Percentiles rank a stretch among this genome's conserved stretches.
Conservation (phyloP, 2,888 invertebrate genomes). For the Hypomecis atomaria region DNA sequence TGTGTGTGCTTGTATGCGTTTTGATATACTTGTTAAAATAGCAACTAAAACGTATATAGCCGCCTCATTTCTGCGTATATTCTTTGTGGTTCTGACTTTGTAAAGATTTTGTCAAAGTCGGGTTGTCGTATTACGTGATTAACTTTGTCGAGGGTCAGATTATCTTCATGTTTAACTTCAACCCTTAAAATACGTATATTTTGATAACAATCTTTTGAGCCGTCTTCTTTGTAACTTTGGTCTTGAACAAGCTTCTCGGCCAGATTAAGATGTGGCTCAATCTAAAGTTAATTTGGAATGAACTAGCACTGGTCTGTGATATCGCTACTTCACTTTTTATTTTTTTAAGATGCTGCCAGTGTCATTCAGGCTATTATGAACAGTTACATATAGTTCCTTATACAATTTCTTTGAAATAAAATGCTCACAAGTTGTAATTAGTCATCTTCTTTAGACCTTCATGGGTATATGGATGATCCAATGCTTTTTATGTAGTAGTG, state of each 20-base stretch:
- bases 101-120: constrained; percentile 14
- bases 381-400: no score
- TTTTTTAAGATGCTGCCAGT: no score
- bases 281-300: background rate
- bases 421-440: no score
- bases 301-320: background rate
- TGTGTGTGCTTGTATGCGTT: no score
- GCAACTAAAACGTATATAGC: background rate
- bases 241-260: background rate
- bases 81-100: constrained; percentile 4
- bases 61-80: background rate
- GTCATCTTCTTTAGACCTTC: no score
- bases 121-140: constrained; percentile 9
- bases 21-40: no score
- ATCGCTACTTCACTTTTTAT: no score
- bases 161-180: constrained; percentile 10
- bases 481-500: no score
- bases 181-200: constrained; percentile 9
- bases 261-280: background rate
- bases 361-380: no score
- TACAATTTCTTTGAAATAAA: no score
- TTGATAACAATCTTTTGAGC: constrained; percentile 4
- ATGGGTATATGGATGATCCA: no score
- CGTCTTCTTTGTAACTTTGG: constrained; percentile 5
- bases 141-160: constrained; percentile 5